These are phyloP conservation scores for Dolomedes plantarius DNA, from an alignment of 2,888 invertebrate genomes.

Conservation along the genomic window DNA sequence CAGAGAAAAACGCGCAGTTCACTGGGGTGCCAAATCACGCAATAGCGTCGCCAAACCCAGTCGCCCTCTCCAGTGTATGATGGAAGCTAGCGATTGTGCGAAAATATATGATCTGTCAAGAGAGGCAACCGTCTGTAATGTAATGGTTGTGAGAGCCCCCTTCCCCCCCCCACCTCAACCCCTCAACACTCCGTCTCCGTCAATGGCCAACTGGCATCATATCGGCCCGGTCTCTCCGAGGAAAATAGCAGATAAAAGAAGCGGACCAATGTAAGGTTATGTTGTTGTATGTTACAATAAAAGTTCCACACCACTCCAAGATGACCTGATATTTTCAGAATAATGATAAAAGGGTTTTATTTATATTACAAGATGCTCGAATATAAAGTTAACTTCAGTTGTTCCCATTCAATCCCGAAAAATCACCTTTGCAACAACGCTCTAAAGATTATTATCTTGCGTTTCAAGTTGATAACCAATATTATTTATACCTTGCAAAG, in stretches of 20 bases:
- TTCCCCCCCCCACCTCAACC: constrained; percentile 10
- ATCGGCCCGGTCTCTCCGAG: constrained; percentile 39
- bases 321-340: too few species aligned
- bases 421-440: too few species aligned
- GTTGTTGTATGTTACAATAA: too few species aligned
- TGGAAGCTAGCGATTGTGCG: constrained; percentile 70
- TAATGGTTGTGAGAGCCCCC: constrained; percentile 65
- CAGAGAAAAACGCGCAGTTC: too few species aligned
- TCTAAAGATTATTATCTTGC: too few species aligned
- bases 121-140: constrained; percentile 71
- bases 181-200: constrained; percentile 53
- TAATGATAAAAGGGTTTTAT: too few species aligned
- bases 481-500: too few species aligned
- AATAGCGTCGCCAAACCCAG: constrained; percentile 21
- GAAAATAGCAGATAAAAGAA: constrained; percentile 46
- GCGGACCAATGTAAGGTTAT: neutral
- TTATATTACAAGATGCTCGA: too few species aligned
- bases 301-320: too few species aligned
- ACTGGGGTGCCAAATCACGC: neutral
- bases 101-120: constrained; percentile 71
- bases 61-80: constrained; percentile 36
- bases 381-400: too few species aligned
- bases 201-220: constrained; percentile 58
- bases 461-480: too few species aligned
- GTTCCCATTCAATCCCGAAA: too few species aligned